Percentiles rank a stretch among this genome's conserved stretches.
Evolutionary conservation across 2,797 vertebrate species (phyloP).

Genomic region (Spatula versicolor): DNA sequence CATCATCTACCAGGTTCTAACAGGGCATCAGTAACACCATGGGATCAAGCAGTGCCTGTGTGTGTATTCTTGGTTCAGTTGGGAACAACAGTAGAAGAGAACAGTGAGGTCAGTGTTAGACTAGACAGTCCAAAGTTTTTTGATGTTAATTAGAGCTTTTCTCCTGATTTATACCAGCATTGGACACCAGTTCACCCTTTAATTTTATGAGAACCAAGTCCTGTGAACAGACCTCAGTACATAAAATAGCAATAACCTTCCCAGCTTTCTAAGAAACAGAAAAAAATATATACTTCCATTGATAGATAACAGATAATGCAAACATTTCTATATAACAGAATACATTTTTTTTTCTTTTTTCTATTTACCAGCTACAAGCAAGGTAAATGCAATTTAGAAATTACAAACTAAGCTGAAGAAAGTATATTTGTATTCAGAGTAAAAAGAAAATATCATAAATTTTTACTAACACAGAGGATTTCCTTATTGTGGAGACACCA

Average conservation of each 20-base stretch:
- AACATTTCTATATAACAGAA: not conserved
- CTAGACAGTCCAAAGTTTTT: not conserved
- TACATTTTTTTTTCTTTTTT: not conserved
- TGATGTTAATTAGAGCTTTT: not conserved
- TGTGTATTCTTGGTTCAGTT: rapidly evolving
- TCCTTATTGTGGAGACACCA: not conserved
- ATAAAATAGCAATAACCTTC: not conserved
- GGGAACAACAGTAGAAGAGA: not conserved
- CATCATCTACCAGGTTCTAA: not conserved
- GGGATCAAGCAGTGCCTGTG: not conserved
- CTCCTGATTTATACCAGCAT: not conserved
- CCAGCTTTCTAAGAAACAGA: not conserved
- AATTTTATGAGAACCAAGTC: not conserved
- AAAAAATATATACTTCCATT: not conserved
- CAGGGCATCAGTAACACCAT: not conserved
- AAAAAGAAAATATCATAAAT: not conserved
- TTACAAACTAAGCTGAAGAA: not conserved
- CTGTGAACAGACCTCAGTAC: not conserved
- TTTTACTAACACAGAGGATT: not conserved
- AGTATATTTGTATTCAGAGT: not conserved
- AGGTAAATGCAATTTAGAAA: not conserved
- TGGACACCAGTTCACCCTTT: not conserved
- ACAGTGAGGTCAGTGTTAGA: not conserved
- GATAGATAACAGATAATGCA: not conserved
- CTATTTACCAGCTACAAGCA: not conserved